Base-by-base conservation (phyloP, 2,797 vertebrate genomes). In the Semotilus atromaculatus region DNA sequence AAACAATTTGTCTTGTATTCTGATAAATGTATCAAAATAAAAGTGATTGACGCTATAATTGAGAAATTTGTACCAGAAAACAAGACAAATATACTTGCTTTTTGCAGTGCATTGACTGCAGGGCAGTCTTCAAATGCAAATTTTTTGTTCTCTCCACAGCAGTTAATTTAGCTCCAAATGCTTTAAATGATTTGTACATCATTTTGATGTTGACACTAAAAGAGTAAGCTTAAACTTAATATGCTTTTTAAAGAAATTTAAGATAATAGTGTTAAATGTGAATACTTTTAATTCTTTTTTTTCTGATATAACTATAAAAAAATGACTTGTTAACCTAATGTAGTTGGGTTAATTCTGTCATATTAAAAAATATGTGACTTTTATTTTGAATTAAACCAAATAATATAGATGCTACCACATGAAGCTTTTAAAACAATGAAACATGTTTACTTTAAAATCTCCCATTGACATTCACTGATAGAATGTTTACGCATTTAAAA, bases 21-120 rank as follows among this genome's bases (percentile, higher is more conserved):
- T 58, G 53, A 58, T n/a, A 10, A 10, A n/a, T 58, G 9, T 1
- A n/a, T 58, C 10, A 58, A 58, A 55, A 23, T 55, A 10, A 23
- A 58, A 58, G 53, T 58, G 53, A 55, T 55, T 55, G 21, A 23
- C 9, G 1, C 8, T 55, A 23, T 4, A 10, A 55, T 4, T 55
- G 8, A 21, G 51, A 21, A 3, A 53, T 53, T 0, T 53, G 7
- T 4, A 31, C 5, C 3, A 26, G 14, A 31, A 64, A 31, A 64
- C 26, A 7, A 31, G 6, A 64, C 29, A 64, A 31, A 64, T 64
- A 29, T 14, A 64, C 1, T 31, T 1, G 16, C 2, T 64, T 31
- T 31, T 64, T 64, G 26, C 26, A 64, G 6, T 64, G 26, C 60
- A 62, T 48, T 48, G 67, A 79, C 77, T 74, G 68, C 83, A 48